phyloP scores from a whole-genome alignment of 1,140 invertebrate species.

The Drosophila prosaltans region DNA sequence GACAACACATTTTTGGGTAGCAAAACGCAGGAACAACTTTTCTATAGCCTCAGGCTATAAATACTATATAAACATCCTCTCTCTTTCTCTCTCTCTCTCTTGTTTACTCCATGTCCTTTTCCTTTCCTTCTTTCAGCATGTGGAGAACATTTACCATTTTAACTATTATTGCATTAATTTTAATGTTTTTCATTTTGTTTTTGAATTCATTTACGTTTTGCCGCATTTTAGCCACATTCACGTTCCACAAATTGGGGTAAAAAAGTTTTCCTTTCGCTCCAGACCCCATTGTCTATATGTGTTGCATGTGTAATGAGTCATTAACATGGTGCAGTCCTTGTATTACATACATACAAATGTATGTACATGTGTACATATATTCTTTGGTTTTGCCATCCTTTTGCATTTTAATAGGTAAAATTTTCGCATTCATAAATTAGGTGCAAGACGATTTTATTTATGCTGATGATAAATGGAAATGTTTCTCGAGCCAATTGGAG shows the following conservation, averaged over 20 bases:
- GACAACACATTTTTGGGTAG: constrained; percentile 19
- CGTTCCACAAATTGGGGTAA: constrained; percentile 69
- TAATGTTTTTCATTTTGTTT: constrained; percentile 44
- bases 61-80: constrained; percentile 1
- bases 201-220: constrained; percentile 76
- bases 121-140: constrained; percentile 10
- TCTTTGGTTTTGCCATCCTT: constrained; percentile 27
- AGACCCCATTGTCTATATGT: constrained; percentile 36
- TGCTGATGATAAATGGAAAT: constrained; percentile 38
- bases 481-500: no score
- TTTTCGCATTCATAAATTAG: constrained; percentile 66
- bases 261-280: constrained; percentile 44
- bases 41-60: constrained; percentile 12
- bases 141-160: constrained; percentile 48
- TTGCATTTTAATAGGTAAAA: constrained; percentile 49
- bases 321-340: constrained; percentile 63
- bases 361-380: constrained; percentile 25
- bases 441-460: constrained; percentile 68
- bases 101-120: not conserved
- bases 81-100: not conserved
- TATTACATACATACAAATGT: constrained; percentile 33
- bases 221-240: constrained; percentile 75
- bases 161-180: constrained; percentile 70
- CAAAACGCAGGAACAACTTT: constrained; percentile 18
- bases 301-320: constrained; percentile 80